Conservation (phyloP, 1,140 invertebrate species). For the Mesaphorura yosii region DNA sequence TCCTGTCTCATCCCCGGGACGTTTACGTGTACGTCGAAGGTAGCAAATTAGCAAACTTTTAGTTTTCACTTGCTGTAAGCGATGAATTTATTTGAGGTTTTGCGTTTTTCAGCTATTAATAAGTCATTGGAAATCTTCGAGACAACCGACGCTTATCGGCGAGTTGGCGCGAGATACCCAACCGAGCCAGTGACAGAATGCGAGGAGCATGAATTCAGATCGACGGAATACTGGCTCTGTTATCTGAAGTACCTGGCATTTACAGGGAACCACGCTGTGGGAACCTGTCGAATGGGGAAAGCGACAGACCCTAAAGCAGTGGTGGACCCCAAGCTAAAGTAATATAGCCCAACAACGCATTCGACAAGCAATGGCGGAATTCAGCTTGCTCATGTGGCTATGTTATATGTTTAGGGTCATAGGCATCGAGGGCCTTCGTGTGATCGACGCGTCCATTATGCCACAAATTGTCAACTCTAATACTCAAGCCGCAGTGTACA, state of each 20-base stretch:
- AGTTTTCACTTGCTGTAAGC: not conserved
- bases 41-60: not conserved
- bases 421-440: not conserved
- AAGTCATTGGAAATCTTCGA: conserved; percentile 30
- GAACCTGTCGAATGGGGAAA: conserved; percentile 51
- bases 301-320: conserved; percentile 37
- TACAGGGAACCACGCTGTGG: conserved; percentile 45
- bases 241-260: conserved; percentile 29
- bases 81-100: not conserved
- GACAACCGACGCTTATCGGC: conserved; percentile 33
- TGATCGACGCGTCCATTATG: not conserved
- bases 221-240: conserved; percentile 35
- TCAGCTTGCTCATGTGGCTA: not conserved
- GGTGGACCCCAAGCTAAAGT: conserved; percentile 34
- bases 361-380: not conserved
- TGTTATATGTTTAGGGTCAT: not conserved
- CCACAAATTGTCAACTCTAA: not conserved
- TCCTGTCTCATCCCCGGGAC: not conserved
- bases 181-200: conserved; percentile 29
- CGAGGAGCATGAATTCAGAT: conserved; percentile 22
- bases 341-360: no score
- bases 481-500: not conserved
- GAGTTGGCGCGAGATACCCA: conserved; percentile 28
- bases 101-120: conserved; percentile 1
- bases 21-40: not conserved